Percentiles rank a stretch among this genome's conserved stretches.
Evolutionary conservation across 2,888 invertebrate genomes (phyloP).

Genomic region (Xestia xanthographa): DNA sequence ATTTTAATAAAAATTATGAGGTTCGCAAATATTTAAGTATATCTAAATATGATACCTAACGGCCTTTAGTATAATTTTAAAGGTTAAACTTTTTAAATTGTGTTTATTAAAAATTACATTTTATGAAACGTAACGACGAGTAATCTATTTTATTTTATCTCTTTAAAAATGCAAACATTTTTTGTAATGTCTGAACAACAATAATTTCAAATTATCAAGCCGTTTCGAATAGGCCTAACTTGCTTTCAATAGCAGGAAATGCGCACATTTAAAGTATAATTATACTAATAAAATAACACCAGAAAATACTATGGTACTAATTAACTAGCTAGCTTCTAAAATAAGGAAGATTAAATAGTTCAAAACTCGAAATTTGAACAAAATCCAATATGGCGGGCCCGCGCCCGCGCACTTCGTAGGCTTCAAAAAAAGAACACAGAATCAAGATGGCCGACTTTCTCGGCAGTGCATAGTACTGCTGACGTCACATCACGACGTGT

Average conservation of each 20-base stretch:
- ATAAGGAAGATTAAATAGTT: conserved; percentile 6
- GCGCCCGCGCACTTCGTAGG: conserved; percentile 87
- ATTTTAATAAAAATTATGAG: not conserved
- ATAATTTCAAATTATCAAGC: not conserved
- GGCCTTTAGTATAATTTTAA: not conserved
- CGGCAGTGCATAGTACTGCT: conserved; percentile 88
- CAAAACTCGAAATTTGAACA: conserved; percentile 73
- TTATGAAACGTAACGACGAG: not conserved
- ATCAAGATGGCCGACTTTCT: conserved; percentile 89
- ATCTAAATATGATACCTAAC: not conserved
- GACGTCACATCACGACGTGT: conserved; percentile 89
- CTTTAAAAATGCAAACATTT: not conserved
- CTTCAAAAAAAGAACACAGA: conserved; percentile 88
- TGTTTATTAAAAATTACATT: not conserved
- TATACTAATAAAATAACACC: not conserved
- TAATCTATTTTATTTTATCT: not conserved
- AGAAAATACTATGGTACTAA: not conserved
- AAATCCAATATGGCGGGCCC: conserved; percentile 78
- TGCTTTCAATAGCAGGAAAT: conserved; percentile 9
- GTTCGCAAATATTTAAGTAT: not conserved
- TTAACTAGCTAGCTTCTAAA: not conserved
- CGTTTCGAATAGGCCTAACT: conserved; percentile 54
- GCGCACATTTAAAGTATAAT: not conserved
- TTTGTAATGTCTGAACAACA: not conserved
- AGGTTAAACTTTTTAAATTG: not conserved